Base-by-base conservation (phyloP, 1,140 invertebrate species). In the Temnothorax curvispinosus region DNA sequence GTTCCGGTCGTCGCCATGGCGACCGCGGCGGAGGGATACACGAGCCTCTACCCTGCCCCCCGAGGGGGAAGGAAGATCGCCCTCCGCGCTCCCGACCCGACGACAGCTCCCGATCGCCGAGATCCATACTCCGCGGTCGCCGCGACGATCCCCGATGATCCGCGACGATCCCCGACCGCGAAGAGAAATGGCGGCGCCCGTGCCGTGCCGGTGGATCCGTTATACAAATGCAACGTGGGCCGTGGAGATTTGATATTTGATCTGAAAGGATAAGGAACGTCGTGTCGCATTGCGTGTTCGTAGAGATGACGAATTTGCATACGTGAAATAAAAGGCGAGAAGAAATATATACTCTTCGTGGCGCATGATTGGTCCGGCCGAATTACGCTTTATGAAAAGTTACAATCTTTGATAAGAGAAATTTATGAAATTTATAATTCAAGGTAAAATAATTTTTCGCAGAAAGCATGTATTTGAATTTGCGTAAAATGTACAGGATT, bases 1-100 rank as follows among this genome's bases (percentile, higher is more conserved):
- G 88, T 92, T 69, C 65, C 92, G 92, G 92, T 91, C 84, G 92
- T 93, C 93, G 82, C 91, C 80, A 92, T 91, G 87, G 86, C 58
- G 86, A 86, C 92, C 56, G 78, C 75, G 85, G 85, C 90, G 88
- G 41, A 90, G 92, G 91, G 81, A 88, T 90, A 90, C 88, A 60
- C 27, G 15, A 7, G 32, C 21, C 3, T 8, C 3, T 5, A 27
- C 6, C 6, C 13, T 15, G 27, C 27, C 15, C 0, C 18, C 35
- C 7, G 64, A n/a, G 18, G 15, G 27, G 18, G 15, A 11, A 21
- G 18, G 8, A 21, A 9, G 13, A 21, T 21, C 8, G 27, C 8
- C 62, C 27, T 9, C 38, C 3, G 0, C 38, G 1, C 65, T 11
- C 0, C 1, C 41, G 2, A 27, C 27, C 27, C 27, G 27, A 27